phyloP scores from a whole-genome alignment of 23 tunicate species.

The Trididemnum clinides region DNA sequence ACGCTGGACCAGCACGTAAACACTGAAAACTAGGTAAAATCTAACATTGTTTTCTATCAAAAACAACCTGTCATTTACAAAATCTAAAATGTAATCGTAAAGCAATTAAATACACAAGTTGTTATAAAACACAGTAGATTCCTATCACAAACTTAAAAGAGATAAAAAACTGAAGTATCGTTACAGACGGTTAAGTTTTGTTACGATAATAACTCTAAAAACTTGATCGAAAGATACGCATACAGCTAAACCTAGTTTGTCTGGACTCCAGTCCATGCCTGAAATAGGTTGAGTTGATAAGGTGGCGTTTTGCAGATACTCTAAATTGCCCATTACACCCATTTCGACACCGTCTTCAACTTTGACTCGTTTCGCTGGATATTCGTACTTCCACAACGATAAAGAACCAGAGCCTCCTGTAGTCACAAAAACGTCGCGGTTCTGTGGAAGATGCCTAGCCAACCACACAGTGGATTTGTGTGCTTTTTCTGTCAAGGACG shows the following conservation, averaged over 20 bases:
- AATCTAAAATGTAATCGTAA: too few relatives aligned
- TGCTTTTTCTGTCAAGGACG: slow-evolving; percentile 86
- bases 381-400: slow-evolving; percentile 93
- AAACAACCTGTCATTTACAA: too few relatives aligned
- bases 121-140: too few relatives aligned
- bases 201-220: slow-evolving; percentile 80
- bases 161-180: too few relatives aligned
- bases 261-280: slow-evolving; percentile 96
- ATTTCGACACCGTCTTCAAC: slow-evolving; percentile 66
- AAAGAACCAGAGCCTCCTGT: slow-evolving; percentile 96
- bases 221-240: slow-evolving; percentile 94
- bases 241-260: slow-evolving; percentile 91
- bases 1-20: too few relatives aligned
- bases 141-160: too few relatives aligned
- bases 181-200: slow-evolving; percentile 80
- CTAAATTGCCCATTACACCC: slow-evolving; percentile 83
- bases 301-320: slow-evolving; percentile 89
- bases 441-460: slow-evolving; percentile 90
- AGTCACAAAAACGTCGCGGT: slow-evolving; percentile 95
- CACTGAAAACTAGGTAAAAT: too few relatives aligned
- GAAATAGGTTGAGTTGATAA: slow-evolving; percentile 96
- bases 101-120: too few relatives aligned
- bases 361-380: slow-evolving; percentile 80
- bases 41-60: too few relatives aligned
- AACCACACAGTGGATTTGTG: slow-evolving; percentile 98